Base-by-base conservation (phyloP, 2,113 vertebrate genomes). In the Lamprotornis superbus region DNA sequence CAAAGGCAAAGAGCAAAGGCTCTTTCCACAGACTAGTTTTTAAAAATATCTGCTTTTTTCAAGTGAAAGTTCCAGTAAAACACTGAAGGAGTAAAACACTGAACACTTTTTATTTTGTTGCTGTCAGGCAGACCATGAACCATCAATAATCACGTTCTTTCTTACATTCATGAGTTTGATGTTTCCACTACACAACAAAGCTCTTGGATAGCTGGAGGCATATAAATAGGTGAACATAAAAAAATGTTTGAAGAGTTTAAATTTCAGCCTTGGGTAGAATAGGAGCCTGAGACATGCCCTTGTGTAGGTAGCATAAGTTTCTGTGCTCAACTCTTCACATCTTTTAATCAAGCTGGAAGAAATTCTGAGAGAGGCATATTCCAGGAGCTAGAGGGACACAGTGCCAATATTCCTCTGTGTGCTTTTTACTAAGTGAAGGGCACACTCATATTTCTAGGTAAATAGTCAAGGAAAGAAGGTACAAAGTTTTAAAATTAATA, bases 201-300 rank as follows among this genome's bases (percentile, higher is more conserved):
- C 33, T 31, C 53, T 60, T 0, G 0, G 14, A 6, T n/a, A 60
- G 42, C 37, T 65, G 20, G 20, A 94, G n/a, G 4, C 37, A 22
- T 42, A 25, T 5, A 65, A 81, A 74, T 8, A 70, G 15, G 6
- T 20, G 22, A 81, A 56, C 35, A 63, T 12, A 28, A 84, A 75
- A 89, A 74, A 37, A 12, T 8, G 4, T n/a, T 30, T 53, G 12
- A 91, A 39, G 33, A 73, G 18, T 46, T 40, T 83, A 6, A 77
- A 27, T 79, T 83, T 88, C 24, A 50, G 9, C 24, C n/a, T 64
- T 53, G 40, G 55, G 28, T 56, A 40, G 28, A 37, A 33, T 1
- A 63, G 56, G 20, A 89, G 40, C 30, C 53, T 46, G 30, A 60
- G 30, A 27, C 8, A 33, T 13, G 15, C 2, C 24, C 22, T 24